Evolutionary conservation across 1,140 invertebrate species (phyloP), one percentile per base, ranked within the genome.

Genomic region (Riptortus pedestris): DNA sequence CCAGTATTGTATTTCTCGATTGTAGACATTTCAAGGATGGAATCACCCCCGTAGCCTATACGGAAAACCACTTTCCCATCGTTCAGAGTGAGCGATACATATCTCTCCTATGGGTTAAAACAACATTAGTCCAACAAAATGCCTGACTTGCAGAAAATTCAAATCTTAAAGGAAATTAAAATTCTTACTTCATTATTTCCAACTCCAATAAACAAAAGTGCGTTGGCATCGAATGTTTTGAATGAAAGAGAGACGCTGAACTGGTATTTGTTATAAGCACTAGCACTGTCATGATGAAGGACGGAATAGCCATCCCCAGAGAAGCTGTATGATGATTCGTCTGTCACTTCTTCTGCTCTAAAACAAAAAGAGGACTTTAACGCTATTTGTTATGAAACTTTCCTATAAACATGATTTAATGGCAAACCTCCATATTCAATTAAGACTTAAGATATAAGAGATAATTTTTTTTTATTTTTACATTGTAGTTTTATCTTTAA

Each of bases 161-260:
- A 29, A 2, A 52, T 2, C 74, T 77, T 63, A n/a, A 70, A 70
- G 67, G 33, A 52, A 47, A 66, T 60, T 22, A 26, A 22, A 24
- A 66, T 7, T 55, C 14, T 47, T 64, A 69, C 69, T 14, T 60
- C 61, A 12, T 69, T 43, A 3, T 58, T 48, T 12, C 66, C 66
- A 14, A 85, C 80, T 26, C 90, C 85, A 43, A 94, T 76, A 72
- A 96, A 93, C 0, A 96, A 78, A 5, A 94, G 73, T 1, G 91
- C 88, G 75, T 95, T 85, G 72, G 93, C 87, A 75, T 95, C 92
- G 68, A 86, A 86, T 0, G 90, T 93, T 65, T 83, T 82, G 73
- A 96, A 93, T 66, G 82, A 85, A 51, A 96, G 80, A 16, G 84
- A 82, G 1, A 96, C 79, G 43, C 83, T 84, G 73, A 91, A 91